phyloP scores from a whole-genome alignment of 1,140 invertebrate species.

The Drosophila simulans region DNA sequence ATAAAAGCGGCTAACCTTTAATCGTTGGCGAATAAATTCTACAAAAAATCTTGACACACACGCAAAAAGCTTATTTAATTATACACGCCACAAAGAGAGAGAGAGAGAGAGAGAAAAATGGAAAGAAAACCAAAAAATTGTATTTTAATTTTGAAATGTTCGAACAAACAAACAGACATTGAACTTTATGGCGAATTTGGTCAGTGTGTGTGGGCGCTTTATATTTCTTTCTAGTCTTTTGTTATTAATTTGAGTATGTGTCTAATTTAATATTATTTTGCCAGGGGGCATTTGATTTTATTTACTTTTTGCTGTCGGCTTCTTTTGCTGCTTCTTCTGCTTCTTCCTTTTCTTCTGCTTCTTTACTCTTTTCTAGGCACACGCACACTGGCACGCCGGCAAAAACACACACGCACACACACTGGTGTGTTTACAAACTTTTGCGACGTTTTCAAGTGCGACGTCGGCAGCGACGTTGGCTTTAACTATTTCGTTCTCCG shows the following conservation, averaged over 20 bases:
- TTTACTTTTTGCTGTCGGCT: constrained; percentile 64
- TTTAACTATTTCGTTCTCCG: constrained; percentile 74
- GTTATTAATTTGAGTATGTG: constrained; percentile 36
- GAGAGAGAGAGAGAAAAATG: constrained; percentile 8
- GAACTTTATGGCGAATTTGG: constrained; percentile 53
- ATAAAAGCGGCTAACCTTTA: constrained; percentile 53
- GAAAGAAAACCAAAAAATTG: constrained; percentile 22
- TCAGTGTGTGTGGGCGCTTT: constrained; percentile 33
- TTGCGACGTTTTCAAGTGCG: constrained; percentile 81
- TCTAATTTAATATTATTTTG: constrained; percentile 53
- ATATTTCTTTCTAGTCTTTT: constrained; percentile 12
- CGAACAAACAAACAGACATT: constrained; percentile 59
- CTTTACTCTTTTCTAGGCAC: constrained; percentile 55
- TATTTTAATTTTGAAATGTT: constrained; percentile 53
- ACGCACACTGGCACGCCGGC: constrained; percentile 46
- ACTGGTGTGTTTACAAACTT: constrained; percentile 74
- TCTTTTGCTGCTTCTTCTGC: constrained; percentile 27
- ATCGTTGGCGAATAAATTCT: constrained; percentile 46
- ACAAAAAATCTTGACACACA: constrained; percentile 22
- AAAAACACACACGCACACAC: constrained; percentile 34
- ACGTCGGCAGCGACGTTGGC: constrained; percentile 58
- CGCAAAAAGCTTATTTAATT: constrained; percentile 49
- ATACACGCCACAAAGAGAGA: constrained; percentile 38
- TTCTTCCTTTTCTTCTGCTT: constrained; percentile 33
- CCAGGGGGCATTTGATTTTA: constrained; percentile 53